Evolutionary conservation across 2,888 invertebrate genomes (phyloP).

Genomic region (Halictus ligatus): DNA sequence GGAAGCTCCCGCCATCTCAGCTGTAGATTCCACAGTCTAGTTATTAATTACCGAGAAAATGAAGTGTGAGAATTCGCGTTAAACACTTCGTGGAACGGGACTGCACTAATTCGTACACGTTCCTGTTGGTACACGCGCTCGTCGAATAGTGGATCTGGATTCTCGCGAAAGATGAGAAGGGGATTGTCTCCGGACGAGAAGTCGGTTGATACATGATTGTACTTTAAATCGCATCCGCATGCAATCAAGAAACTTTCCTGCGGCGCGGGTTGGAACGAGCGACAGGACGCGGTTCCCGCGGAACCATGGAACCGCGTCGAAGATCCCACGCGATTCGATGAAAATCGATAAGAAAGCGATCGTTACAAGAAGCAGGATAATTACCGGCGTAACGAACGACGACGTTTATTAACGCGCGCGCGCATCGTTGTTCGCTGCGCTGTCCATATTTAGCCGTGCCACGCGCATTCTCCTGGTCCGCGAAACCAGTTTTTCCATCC

Average conservation of each 20-base stretch:
- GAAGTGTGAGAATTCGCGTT: neutral
- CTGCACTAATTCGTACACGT: neutral
- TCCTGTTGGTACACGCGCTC: neutral
- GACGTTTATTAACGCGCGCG: constrained; percentile 58
- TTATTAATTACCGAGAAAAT: neutral
- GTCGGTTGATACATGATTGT: neutral
- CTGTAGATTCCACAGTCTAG: neutral
- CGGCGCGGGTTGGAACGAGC: neutral
- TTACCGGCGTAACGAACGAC: constrained; percentile 53
- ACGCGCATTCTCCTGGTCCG: constrained; percentile 48
- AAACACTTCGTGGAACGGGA: neutral
- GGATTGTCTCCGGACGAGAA: neutral
- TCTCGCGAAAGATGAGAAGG: neutral
- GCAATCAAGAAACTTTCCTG: constrained; percentile 24
- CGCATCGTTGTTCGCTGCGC: neutral
- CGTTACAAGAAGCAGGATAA: constrained; percentile 41
- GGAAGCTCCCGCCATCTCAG: no score
- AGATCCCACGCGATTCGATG: constrained; percentile 50
- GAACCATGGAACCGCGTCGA: neutral
- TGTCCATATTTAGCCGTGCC: constrained; percentile 61
- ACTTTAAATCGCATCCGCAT: neutral
- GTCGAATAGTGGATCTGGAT: neutral
- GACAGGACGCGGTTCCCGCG: constrained; percentile 23
- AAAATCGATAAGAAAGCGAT: constrained; percentile 16
- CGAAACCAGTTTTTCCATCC: constrained; percentile 56